Percentiles rank a stretch among this genome's conserved stretches.
These are phyloP conservation scores for Florisuga fusca DNA, from an alignment of 2,797 vertebrate genomes.

Conservation along the genomic window DNA sequence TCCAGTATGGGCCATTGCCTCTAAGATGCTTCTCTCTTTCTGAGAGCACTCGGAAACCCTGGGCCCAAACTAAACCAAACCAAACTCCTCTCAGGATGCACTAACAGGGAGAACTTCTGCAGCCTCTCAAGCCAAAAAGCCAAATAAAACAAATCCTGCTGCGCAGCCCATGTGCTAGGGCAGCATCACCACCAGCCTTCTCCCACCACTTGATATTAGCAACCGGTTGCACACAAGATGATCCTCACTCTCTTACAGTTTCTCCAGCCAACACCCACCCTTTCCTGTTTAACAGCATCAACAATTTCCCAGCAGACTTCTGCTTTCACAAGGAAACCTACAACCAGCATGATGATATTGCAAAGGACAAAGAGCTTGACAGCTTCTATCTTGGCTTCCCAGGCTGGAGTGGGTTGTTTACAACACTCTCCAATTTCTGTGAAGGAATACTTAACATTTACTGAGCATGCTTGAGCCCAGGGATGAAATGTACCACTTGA, in stretches of 20 bases:
- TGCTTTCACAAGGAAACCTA: neutral
- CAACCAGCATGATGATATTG: neutral
- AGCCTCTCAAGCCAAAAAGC: neutral
- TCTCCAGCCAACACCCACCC: neutral
- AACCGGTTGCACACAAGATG: fast-evolving
- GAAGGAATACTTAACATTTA: conserved; percentile 10
- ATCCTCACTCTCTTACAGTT: neutral
- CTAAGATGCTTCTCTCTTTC: neutral
- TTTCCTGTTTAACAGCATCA: neutral
- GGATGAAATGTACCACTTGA: neutral
- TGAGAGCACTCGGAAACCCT: neutral
- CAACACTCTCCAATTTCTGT: neutral
- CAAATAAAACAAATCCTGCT: neutral
- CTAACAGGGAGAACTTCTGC: neutral
- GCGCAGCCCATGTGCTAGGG: neutral
- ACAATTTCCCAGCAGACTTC: neutral
- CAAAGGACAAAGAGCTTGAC: neutral
- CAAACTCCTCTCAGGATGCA: neutral
- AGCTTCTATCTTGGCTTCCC: neutral
- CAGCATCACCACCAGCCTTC: neutral
- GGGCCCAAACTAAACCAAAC: neutral
- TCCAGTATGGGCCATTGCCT: neutral
- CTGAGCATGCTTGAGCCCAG: neutral
- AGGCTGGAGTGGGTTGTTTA: neutral
- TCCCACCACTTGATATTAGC: neutral